Evolutionary conservation across 92 coral and sea anemone genomes (phyloP).

Genomic region (Heteractis magnifica): DNA sequence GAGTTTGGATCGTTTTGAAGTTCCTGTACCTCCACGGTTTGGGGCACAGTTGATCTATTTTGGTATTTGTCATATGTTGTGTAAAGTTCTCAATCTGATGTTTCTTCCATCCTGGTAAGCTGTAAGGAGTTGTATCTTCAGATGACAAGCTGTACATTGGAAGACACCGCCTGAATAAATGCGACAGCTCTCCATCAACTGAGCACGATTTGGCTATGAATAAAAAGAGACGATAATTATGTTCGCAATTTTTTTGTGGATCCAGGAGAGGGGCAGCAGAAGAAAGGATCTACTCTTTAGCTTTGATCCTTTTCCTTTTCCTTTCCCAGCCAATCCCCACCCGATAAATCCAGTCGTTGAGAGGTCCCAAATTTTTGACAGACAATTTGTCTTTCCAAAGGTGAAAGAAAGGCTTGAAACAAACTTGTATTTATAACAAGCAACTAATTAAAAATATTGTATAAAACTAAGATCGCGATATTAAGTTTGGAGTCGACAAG

Average conservation of each 20-base stretch:
- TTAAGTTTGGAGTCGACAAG: too few species aligned
- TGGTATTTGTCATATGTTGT: constrained; percentile 15
- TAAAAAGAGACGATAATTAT: background rate
- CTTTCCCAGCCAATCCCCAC: too few species aligned
- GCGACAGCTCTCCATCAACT: constrained; percentile 5
- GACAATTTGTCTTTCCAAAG: too few species aligned
- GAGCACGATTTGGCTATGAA: constrained; percentile 16
- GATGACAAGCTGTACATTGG: constrained; percentile 36
- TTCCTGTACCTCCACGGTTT: constrained; percentile 77
- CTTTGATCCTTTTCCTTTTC: too few species aligned
- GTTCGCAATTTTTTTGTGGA: background rate
- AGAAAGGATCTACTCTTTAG: too few species aligned
- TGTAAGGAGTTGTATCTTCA: constrained; percentile 70
- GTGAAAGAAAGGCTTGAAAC: too few species aligned
- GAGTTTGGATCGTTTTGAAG: constrained; percentile 38
- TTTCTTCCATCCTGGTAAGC: constrained; percentile 57
- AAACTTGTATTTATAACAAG: too few species aligned
- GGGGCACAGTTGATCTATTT: constrained; percentile 56
- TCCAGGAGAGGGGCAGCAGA: too few species aligned
- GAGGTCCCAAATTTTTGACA: too few species aligned
- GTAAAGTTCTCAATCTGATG: constrained; percentile 44
- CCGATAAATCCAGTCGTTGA: too few species aligned
- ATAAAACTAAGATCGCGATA: too few species aligned
- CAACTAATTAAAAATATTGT: too few species aligned
- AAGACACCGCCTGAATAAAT: constrained; percentile 54